These are phyloP conservation scores for Erythrocercus mccallii DNA, from an alignment of 2,113 vertebrate species.

Conservation along the genomic window DNA sequence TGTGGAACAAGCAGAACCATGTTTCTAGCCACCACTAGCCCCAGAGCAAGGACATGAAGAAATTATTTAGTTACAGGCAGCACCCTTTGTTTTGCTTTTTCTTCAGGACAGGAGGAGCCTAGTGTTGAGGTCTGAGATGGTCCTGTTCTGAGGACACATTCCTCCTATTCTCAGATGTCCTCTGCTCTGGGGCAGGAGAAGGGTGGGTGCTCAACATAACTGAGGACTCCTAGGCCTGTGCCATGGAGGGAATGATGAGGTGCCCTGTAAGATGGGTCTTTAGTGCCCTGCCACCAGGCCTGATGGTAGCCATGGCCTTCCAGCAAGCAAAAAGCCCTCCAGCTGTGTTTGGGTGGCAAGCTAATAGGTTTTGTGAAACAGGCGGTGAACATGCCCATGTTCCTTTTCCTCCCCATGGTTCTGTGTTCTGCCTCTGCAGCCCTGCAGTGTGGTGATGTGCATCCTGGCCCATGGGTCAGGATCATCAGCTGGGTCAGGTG, in stretches of 20 bases:
- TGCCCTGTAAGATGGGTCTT: neutral
- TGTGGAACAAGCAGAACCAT: neutral
- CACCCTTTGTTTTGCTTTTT: neutral
- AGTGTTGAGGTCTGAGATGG: neutral
- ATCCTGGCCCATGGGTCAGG: neutral
- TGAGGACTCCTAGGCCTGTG: neutral
- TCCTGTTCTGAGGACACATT: neutral
- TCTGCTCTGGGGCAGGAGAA: neutral
- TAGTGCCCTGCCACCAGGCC: neutral
- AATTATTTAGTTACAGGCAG: neutral
- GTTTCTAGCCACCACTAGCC: neutral
- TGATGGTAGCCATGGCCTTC: neutral
- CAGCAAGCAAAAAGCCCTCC: neutral
- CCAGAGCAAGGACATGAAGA: neutral
- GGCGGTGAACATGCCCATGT: neutral
- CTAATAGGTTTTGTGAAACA: neutral
- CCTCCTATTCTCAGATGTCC: neutral
- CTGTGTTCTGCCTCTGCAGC: neutral
- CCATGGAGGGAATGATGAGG: neutral
- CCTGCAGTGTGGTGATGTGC: neutral
- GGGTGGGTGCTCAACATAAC: neutral
- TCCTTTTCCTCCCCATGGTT: rapidly evolving
- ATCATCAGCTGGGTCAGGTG: neutral
- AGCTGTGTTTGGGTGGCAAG: neutral
- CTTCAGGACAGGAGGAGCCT: neutral